Conservation (phyloP, 2,113 vertebrate genomes). For the Cricetomys ansorgei region DNA sequence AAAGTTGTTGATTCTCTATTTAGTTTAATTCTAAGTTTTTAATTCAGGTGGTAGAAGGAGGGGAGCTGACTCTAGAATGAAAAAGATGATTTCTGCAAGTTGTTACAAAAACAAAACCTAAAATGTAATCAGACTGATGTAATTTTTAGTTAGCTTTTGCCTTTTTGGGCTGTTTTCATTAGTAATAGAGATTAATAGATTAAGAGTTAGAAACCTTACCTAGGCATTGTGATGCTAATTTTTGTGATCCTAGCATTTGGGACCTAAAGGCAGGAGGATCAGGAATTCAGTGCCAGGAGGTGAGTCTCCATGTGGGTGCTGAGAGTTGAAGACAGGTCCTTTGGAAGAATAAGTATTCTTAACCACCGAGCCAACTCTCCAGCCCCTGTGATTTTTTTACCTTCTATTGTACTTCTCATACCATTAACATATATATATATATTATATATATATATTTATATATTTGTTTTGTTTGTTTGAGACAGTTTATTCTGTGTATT, state of each 20-base stretch:
- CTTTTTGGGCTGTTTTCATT: not conserved
- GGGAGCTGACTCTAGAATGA: not conserved
- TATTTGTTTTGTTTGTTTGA: not conserved
- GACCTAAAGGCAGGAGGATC: not conserved
- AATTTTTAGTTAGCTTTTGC: not conserved
- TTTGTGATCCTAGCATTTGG: not conserved
- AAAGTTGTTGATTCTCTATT: conserved; percentile 25
- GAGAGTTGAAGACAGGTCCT: not conserved
- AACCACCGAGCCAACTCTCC: not conserved
- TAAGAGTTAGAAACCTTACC: not conserved
- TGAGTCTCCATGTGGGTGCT: not conserved
- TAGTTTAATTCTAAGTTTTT: not conserved
- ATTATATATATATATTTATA: not conserved
- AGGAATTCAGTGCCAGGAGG: not conserved
- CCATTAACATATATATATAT: too few relatives aligned
- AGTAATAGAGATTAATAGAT: conserved; percentile 25
- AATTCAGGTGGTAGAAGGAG: not conserved
- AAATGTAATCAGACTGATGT: not conserved
- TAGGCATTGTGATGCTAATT: not conserved
- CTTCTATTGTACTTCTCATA: too few relatives aligned
- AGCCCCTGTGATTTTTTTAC: not conserved
- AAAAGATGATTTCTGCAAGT: not conserved
- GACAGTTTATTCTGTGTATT: not conserved
- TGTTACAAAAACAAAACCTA: not conserved
- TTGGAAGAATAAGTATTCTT: not conserved